phyloP scores from a whole-genome alignment of 2,888 invertebrate genomes.

The Podotricha telesiphe region DNA sequence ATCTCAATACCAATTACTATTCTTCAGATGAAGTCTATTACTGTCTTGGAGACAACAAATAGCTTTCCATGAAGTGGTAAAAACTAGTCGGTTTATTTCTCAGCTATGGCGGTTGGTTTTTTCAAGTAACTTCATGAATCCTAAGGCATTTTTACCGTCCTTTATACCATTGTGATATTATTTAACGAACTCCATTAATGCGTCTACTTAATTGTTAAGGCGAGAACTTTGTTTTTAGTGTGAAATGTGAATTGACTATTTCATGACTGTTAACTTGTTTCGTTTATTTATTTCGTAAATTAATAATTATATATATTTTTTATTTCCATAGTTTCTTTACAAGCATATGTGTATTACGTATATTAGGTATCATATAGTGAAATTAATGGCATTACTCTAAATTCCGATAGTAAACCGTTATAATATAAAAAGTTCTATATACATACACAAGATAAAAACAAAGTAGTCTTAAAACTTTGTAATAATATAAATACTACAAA shows the following conservation, averaged over 20 bases:
- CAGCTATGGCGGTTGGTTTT: constrained; percentile 26
- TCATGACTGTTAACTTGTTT: constrained; percentile 1
- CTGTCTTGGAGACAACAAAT: constrained; percentile 27
- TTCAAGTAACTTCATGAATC: constrained; percentile 17
- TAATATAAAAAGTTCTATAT: no score
- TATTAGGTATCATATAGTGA: not conserved
- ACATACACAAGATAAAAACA: no score
- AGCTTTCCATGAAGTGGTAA: constrained; percentile 24
- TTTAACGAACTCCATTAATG: constrained; percentile 34
- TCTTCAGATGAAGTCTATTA: constrained; percentile 30
- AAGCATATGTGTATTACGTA: not conserved
- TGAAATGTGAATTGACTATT: constrained; percentile 22
- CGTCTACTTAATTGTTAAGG: constrained; percentile 23
- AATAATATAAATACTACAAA: not conserved
- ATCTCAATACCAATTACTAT: constrained; percentile 28
- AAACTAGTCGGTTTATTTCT: constrained; percentile 13
- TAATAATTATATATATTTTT: not conserved
- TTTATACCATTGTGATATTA: constrained; percentile 28
- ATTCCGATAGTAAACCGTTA: not conserved
- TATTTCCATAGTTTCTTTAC: no score
- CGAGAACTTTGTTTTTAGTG: constrained; percentile 26
- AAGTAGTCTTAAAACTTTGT: not conserved
- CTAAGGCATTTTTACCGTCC: constrained; percentile 32
- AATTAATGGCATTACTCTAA: not conserved
- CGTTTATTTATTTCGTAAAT: not conserved